These are phyloP conservation scores for Strix occidentalis DNA, from an alignment of 2,797 vertebrate genomes.

Conservation along the genomic window DNA sequence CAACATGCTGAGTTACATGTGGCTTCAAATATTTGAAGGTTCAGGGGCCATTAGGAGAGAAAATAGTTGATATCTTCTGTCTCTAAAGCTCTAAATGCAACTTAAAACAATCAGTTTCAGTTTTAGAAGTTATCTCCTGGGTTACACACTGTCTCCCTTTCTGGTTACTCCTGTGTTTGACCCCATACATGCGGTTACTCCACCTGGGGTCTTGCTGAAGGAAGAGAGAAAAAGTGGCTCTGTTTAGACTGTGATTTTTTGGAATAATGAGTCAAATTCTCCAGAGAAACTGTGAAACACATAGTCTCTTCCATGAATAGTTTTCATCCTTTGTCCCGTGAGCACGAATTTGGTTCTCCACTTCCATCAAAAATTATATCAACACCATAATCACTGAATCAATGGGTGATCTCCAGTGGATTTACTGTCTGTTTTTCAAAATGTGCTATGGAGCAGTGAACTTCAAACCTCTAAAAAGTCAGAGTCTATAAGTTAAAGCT, in stretches of 20 bases:
- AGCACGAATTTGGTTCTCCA: background rate
- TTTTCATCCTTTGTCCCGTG: background rate
- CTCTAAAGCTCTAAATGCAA: background rate
- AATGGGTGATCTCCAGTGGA: background rate
- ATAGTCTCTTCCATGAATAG: background rate
- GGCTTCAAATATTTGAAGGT: background rate
- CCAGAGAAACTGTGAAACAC: background rate
- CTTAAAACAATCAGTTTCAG: background rate
- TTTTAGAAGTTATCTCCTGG: background rate
- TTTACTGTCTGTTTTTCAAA: background rate
- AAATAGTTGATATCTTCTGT: background rate
- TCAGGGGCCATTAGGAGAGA: background rate
- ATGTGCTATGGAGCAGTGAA: accelerated
- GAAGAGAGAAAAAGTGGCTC: background rate
- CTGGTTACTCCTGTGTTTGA: background rate
- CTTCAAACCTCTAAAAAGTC: background rate
- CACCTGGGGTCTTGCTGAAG: background rate
- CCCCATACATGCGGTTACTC: background rate
- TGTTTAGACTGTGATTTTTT: background rate
- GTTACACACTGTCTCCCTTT: background rate
- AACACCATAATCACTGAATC: accelerated
- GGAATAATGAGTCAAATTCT: background rate
- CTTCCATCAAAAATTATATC: background rate
- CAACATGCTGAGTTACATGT: background rate
- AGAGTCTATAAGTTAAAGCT: background rate